Conservation (phyloP, 2,797 vertebrate species). For the Poliocrania exsul region DNA sequence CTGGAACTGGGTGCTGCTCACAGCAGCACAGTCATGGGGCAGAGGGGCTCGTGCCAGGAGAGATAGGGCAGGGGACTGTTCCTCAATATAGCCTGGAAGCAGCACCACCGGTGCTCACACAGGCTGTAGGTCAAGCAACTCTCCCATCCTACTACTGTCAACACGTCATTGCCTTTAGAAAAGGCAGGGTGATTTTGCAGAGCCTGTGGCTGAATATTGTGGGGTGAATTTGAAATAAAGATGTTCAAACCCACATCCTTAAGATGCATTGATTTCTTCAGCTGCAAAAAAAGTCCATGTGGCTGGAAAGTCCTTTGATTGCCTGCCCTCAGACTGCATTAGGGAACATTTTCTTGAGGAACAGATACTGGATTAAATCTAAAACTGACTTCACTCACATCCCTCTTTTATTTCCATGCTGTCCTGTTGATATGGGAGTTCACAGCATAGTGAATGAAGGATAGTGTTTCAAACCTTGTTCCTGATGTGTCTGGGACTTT, state of each 20-base stretch:
- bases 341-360: not conserved
- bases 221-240: not conserved
- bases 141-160: not conserved
- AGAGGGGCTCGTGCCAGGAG: conserved; percentile 23
- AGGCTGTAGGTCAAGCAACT: not conserved
- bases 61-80: conserved; percentile 58
- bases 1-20: not conserved
- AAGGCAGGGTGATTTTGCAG: not conserved
- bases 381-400: not conserved
- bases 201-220: not conserved
- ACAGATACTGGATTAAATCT: not conserved
- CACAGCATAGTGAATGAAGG: not conserved
- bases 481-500: not conserved
- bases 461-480: not conserved
- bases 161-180: accelerated
- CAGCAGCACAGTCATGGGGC: not conserved
- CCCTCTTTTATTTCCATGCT: not conserved
- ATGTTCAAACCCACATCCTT: not conserved
- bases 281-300: accelerated
- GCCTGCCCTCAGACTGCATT: not conserved
- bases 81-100: not conserved
- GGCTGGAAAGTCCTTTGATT: not conserved
- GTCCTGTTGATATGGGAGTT: accelerated
- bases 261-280: not conserved
- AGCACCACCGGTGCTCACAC: not conserved